Evolutionary conservation across 2,113 vertebrate species (phyloP).

Genomic region (Onychostruthus taczanowskii): DNA sequence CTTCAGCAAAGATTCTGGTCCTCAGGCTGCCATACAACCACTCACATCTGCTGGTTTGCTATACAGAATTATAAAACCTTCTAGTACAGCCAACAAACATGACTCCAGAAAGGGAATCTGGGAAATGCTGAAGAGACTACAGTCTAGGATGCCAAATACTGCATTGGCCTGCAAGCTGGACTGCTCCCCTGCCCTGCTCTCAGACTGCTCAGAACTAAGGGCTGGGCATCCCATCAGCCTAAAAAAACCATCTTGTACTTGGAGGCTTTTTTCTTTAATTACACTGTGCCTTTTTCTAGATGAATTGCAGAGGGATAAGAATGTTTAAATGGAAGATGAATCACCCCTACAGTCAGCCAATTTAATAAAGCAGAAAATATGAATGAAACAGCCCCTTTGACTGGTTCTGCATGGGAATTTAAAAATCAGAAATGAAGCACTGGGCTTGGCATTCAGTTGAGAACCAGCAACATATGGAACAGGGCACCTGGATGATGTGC

Average conservation of each 20-base stretch:
- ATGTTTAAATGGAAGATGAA: background rate
- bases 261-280: background rate
- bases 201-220: background rate
- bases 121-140: background rate
- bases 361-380: conserved; percentile 44
- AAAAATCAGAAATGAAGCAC: conserved; percentile 7
- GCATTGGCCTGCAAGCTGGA: background rate
- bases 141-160: background rate
- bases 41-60: background rate
- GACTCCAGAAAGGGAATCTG: background rate
- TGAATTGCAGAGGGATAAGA: background rate
- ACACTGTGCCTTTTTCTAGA: background rate
- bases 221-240: background rate
- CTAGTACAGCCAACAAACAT: background rate
- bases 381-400: conserved; percentile 36
- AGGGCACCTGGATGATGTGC: background rate
- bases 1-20: background rate
- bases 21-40: background rate
- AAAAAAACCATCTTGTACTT: background rate
- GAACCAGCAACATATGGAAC: conserved; percentile 17
- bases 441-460: background rate
- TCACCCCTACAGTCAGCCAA: background rate
- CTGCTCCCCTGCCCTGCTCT: background rate
- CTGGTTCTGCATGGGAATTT: background rate
- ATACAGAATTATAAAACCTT: background rate